Conservation (phyloP, 2,888 invertebrate genomes). For the Emmelina monodactyla region DNA sequence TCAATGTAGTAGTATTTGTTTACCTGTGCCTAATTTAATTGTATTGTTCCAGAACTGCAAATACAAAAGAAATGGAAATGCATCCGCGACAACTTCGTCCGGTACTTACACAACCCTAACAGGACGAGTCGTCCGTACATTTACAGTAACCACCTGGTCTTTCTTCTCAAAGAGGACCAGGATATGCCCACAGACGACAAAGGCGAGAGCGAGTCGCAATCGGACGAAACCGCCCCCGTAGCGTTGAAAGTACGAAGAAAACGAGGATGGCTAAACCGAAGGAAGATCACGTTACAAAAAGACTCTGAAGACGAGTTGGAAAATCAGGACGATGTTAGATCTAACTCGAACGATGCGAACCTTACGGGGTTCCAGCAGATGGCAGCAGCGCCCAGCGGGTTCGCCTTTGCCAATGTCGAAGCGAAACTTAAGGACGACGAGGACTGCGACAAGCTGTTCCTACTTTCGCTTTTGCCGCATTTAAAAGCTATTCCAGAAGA, state of each 20-base stretch:
- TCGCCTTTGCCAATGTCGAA: conserved; percentile 48
- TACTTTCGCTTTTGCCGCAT: conserved; percentile 48
- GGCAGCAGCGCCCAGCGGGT: conserved; percentile 11
- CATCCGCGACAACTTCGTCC: conserved; percentile 48
- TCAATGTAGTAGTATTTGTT: too few species aligned
- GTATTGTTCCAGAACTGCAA: conserved; percentile 42
- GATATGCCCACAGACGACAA: neutral
- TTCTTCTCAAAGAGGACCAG: conserved; percentile 29
- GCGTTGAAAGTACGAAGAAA: conserved; percentile 17
- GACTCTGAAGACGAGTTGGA: conserved; percentile 33
- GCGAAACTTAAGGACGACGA: conserved; percentile 28
- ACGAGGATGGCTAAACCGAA: conserved; percentile 28
- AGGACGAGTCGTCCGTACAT: conserved; percentile 43
- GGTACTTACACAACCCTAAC: conserved; percentile 38
- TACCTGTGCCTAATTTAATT: too few species aligned
- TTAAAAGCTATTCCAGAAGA: conserved; percentile 46
- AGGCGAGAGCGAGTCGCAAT: conserved; percentile 16
- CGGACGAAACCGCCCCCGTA: conserved; percentile 33
- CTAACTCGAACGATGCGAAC: conserved; percentile 22
- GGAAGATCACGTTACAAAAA: conserved; percentile 30
- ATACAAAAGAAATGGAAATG: conserved; percentile 60
- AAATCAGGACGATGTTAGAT: conserved; percentile 22
- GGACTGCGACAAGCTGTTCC: conserved; percentile 47
- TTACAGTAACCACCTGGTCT: conserved; percentile 40
- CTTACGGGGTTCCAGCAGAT: neutral